These are phyloP conservation scores for Nezara viridula DNA, from an alignment of 2,888 invertebrate species.

Conservation along the genomic window DNA sequence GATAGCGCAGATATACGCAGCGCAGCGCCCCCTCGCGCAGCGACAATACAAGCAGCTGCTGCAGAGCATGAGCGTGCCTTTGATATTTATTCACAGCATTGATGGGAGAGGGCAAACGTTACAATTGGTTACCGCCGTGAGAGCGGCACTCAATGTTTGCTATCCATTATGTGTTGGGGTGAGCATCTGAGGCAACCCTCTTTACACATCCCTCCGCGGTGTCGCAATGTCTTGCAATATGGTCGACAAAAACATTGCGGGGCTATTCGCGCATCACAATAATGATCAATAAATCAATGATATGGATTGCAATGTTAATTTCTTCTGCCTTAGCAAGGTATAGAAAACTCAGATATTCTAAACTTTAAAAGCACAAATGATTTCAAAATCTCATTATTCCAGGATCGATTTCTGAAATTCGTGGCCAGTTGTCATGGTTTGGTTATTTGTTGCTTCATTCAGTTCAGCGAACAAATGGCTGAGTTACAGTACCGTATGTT, in stretches of 20 bases:
- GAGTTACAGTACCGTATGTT: too few species aligned
- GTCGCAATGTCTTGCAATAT: background rate
- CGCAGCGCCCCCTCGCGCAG: background rate
- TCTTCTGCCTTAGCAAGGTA: too few species aligned
- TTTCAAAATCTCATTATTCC: too few species aligned
- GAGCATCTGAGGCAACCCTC: background rate
- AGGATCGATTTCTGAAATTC: too few species aligned
- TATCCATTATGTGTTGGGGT: conserved; percentile 24
- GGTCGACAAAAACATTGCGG: background rate
- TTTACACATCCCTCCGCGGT: background rate
- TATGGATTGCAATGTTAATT: too few species aligned
- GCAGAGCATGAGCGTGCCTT: background rate
- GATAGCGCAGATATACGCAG: background rate
- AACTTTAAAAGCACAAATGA: too few species aligned
- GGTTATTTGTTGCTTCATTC: too few species aligned
- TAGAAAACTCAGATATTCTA: too few species aligned
- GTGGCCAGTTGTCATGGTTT: too few species aligned
- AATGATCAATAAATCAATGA: background rate
- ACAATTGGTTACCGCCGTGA: background rate
- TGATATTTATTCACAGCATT: background rate
- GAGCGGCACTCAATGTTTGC: conserved; percentile 1
- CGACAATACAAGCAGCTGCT: background rate
- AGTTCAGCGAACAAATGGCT: too few species aligned
- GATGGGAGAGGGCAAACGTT: background rate
- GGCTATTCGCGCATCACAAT: background rate